A percentile compares a stretch with the other conserved stretches of the same genome.
phyloP scores from a whole-genome alignment of 2,113 vertebrate genomes.

The Vidua chalybeata region DNA sequence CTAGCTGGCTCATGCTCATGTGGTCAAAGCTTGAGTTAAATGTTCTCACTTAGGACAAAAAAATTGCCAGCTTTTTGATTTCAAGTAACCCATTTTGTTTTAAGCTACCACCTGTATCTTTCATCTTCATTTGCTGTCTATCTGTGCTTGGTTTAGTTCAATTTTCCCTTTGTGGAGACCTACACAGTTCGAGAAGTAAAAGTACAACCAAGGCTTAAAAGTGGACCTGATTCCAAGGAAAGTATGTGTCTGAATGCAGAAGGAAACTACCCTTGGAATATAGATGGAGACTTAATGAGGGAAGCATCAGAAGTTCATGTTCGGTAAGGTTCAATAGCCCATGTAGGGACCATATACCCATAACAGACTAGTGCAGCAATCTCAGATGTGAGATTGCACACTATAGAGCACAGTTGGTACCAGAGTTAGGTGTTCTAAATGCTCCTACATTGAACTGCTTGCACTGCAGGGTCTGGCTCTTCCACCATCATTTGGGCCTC shows the following conservation, averaged over 20 bases:
- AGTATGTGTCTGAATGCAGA: constrained; percentile 27
- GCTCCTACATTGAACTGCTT: no score
- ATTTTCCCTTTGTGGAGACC: constrained; percentile 86
- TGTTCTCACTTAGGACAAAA: neutral
- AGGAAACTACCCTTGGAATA: constrained; percentile 80
- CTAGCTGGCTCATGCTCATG: neutral
- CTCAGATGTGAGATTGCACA: neutral
- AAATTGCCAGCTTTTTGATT: neutral
- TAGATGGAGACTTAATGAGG: constrained; percentile 84
- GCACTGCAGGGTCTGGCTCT: neutral
- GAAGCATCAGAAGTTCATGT: constrained; percentile 77
- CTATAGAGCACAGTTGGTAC: neutral
- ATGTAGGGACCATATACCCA: neutral
- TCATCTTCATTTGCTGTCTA: neutral
- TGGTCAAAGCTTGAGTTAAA: neutral
- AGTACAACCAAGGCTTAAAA: constrained; percentile 55
- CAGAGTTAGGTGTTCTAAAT: neutral
- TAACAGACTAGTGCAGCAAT: neutral
- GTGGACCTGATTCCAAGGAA: constrained; percentile 25
- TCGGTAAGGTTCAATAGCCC: constrained; percentile 64
- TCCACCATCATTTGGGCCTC: neutral
- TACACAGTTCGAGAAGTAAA: constrained; percentile 80
- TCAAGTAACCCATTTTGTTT: neutral
- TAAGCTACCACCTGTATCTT: neutral
- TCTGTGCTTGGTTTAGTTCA: constrained; percentile 78